These are phyloP conservation scores for Helarctos malayanus DNA, from an alignment of 2,797 vertebrate genomes.

Conservation along the genomic window DNA sequence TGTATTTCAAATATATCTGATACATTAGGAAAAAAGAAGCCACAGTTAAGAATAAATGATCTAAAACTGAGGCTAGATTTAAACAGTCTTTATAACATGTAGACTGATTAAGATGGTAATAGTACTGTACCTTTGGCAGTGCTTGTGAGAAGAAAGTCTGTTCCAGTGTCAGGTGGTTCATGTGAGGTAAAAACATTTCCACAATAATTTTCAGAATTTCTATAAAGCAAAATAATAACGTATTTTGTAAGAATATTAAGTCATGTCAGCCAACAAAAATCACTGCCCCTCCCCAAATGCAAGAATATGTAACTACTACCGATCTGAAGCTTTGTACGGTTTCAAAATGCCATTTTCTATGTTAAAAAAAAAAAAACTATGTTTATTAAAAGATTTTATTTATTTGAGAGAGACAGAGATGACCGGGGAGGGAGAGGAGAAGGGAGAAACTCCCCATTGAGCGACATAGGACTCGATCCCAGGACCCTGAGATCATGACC, in stretches of 20 bases:
- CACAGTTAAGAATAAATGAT: slow-evolving; percentile 20
- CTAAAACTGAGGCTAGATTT: slow-evolving; percentile 39
- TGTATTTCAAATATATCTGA: slow-evolving; percentile 36
- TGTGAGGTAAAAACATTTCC: slow-evolving; percentile 96
- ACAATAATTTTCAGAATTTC: slow-evolving; percentile 95
- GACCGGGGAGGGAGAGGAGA: too few relatives aligned
- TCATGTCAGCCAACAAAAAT: background rate
- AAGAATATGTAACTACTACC: background rate
- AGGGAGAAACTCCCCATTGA: too few relatives aligned
- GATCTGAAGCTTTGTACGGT: slow-evolving; percentile 28
- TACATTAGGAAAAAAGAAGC: background rate
- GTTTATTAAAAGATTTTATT: background rate
- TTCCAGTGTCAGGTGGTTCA: slow-evolving; percentile 93
- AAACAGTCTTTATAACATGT: background rate
- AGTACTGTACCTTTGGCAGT: slow-evolving; percentile 94
- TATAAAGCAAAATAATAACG: slow-evolving; percentile 85
- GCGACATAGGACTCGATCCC: background rate
- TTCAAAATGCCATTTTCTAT: slow-evolving; percentile 28
- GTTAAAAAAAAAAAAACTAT: background rate
- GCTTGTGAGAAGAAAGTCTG: slow-evolving; percentile 94
- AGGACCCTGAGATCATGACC: background rate
- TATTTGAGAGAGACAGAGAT: background rate
- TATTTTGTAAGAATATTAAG: slow-evolving; percentile 52
- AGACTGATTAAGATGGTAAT: background rate
- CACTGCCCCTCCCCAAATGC: background rate